Evolutionary conservation across 2,113 vertebrate species (phyloP).

Genomic region (Calidris pugnax): DNA sequence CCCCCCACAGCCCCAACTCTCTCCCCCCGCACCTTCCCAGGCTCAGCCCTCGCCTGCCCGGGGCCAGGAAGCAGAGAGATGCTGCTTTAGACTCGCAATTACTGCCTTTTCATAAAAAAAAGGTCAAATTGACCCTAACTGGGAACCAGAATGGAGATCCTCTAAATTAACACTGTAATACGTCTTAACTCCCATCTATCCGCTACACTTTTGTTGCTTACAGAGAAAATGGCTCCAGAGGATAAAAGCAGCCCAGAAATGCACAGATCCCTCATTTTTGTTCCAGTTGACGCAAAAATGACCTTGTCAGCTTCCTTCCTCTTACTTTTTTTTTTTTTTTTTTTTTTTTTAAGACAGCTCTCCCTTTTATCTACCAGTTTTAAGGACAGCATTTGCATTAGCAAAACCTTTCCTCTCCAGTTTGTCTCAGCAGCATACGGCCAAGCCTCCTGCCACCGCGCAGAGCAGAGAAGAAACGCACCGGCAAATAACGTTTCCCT

Average conservation of each 20-base stretch:
- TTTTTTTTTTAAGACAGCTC: neutral
- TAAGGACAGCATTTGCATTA: neutral
- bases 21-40: neutral
- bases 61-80: neutral
- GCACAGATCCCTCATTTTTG: neutral
- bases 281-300: neutral
- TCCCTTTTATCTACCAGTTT: neutral
- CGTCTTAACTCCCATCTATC: rapidly evolving
- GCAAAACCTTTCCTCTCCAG: neutral
- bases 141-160: neutral
- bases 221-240: neutral
- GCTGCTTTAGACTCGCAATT: neutral
- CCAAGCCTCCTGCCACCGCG: neutral
- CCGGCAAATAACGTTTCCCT: neutral
- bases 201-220: too few species aligned
- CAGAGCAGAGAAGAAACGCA: neutral
- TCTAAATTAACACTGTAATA: too few species aligned
- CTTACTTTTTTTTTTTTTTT: neutral
- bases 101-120: too few species aligned
- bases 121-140: neutral
- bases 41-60: neutral
- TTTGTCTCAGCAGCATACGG: neutral
- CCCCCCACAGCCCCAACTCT: rapidly evolving
- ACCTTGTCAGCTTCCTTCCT: neutral
- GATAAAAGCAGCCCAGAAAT: neutral